Evolutionary conservation across 1,140 invertebrate species (phyloP), one percentile per base, ranked within the genome.

Genomic region (Lordiphosa collinella): DNA sequence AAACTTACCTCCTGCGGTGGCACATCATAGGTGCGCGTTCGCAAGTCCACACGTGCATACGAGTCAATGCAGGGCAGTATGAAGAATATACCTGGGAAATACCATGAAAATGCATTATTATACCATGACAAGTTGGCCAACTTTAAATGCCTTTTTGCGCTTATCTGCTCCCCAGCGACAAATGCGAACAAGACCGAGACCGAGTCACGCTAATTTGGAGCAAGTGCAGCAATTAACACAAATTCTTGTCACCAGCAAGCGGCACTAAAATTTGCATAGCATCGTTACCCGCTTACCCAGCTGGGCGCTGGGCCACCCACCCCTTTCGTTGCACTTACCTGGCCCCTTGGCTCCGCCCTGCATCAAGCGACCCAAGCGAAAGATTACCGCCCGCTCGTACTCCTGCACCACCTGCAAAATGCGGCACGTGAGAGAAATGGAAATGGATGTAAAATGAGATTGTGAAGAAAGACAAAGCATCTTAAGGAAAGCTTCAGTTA

Each of bases 21-120:
- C 22, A 99, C 96, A 86, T 98, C 97, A 85, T 98, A 98, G 1
- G 96, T 97, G 55, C 96, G 92, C 5, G 95, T 96, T 63, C 97
- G 92, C 40, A 98, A 90, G 89, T 98, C 97, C 5, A 97, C 96
- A 40, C 96, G 94, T 10, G 95, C 94, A 80, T 98, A 98, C 13
- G 93, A 94, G 87, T 99, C 97, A 74, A 98, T 96, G 89, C 97
- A 98, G 0, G 97, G 97, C 47, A 98, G 90, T 31, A 98, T 96
- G 89, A 98, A 98, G 90, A 98, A 98, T 57, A 97, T 96, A n/a
- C 94, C 94, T 95, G 89, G 50, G 65, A 86, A 82, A 64, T 63
- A 65, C 31, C 61, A 50, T 25, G 13, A 29, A 52, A 41, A 67
- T 63, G 60, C 38, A 46, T 57, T 67, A 58, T 29, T 51, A 40